Evolutionary conservation across 2,113 vertebrate genomes (phyloP), one percentile per base, ranked within the genome.

Genomic region (Anolis sagrei): DNA sequence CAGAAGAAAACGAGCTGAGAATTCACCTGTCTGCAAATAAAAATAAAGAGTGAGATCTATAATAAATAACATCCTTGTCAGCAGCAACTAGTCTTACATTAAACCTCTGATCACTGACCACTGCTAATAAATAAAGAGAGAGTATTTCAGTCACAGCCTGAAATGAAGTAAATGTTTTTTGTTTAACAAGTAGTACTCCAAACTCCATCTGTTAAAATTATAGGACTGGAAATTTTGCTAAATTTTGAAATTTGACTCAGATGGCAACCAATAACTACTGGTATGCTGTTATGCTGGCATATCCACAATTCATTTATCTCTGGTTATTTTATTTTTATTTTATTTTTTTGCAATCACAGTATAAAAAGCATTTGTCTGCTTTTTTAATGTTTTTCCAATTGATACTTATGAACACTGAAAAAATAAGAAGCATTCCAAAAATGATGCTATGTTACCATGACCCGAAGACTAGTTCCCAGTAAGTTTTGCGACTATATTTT

Each of bases 1-100:
- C 88, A 99, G 96, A 88, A 99, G 98, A 90, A 99, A 99, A 27
- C 98, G 98, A 88, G 98, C 98, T 2, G 98, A 99, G 92, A 99
- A 99, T 95, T 99, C 98, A 90, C 98, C 98, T 21, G 98, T 99
- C 98, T 99, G 96, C 44, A 90, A 86, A 92, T 92, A 94, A 86
- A 91, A 88, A 54, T 27, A 88, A 87, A 36, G 34, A 93, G 86
- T 93, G 87, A 93, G 79, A 93, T 29, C 79, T 88, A 83, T 84
- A 70, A 18, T 69, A 84, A 89, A 86, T 51, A 84, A 66, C 74
- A 64, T 68, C 32, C 83, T 27, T 85, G n/a, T 86, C 51, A 91
- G 82, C 69, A 89, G 80, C 1, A 88, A 85, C 75, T 32, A 91
- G 85, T 73, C 44, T 88, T 19, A 89, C 89, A 79, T 58, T 72